Conservation (phyloP, 2,888 invertebrate species). For the Pyralis farinalis region DNA sequence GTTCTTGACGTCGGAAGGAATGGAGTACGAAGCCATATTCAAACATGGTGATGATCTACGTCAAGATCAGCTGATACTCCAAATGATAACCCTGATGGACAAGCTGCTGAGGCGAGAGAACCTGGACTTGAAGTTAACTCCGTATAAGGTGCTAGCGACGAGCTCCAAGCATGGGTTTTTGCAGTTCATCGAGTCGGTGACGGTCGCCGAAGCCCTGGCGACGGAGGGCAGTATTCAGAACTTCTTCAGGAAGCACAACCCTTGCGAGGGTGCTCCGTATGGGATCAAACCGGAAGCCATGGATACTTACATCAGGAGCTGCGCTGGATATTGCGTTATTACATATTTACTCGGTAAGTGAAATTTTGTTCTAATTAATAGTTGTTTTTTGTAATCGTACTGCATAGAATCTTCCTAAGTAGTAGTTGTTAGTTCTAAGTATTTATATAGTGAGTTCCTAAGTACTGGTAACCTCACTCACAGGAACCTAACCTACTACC, state of each 20-base stretch:
- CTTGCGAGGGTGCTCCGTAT: slow-evolving; percentile 92
- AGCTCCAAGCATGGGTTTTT: slow-evolving; percentile 98
- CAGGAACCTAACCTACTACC: too few species aligned
- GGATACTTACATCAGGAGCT: slow-evolving; percentile 97
- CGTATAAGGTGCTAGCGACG: slow-evolving; percentile 96
- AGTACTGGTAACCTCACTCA: too few species aligned
- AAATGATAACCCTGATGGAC: slow-evolving; percentile 99
- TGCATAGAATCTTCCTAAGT: too few species aligned
- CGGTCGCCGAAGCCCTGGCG: slow-evolving; percentile 95
- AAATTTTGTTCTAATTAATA: too few species aligned
- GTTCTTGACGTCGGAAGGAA: slow-evolving; percentile 90
- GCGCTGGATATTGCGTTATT: slow-evolving; percentile 99
- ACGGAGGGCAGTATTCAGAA: slow-evolving; percentile 95
- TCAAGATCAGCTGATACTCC: slow-evolving; percentile 98
- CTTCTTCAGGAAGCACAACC: slow-evolving; percentile 94
- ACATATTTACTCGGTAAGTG: slow-evolving; percentile 91
- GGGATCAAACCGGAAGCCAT: slow-evolving; percentile 96
- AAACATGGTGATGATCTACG: slow-evolving; percentile 98
- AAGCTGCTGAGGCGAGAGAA: slow-evolving; percentile 96
- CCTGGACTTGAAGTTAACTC: slow-evolving; percentile 96
- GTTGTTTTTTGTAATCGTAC: too few species aligned
- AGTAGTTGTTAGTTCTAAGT: too few species aligned
- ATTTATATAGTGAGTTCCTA: too few species aligned
- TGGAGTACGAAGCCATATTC: slow-evolving; percentile 96
- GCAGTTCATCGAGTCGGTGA: slow-evolving; percentile 95